Evolutionary conservation across 1,140 invertebrate species (phyloP).

Genomic region (Carposina sasakii): DNA sequence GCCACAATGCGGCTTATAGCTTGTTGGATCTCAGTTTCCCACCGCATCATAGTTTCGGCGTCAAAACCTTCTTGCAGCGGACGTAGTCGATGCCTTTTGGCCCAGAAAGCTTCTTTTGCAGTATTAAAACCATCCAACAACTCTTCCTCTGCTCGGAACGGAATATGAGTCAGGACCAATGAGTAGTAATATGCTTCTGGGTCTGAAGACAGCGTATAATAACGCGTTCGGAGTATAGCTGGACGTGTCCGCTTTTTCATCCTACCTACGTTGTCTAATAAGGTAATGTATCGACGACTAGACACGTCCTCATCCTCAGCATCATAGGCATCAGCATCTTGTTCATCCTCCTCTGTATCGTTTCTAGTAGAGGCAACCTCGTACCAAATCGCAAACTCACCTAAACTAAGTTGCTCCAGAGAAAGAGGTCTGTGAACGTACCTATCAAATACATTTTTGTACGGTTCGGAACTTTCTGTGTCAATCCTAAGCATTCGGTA

Average conservation of each 20-base stretch:
- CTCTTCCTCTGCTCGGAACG: background rate
- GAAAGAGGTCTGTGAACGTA: constrained; percentile 3
- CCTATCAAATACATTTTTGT: constrained; percentile 8
- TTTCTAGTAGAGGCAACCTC: background rate
- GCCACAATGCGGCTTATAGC: constrained; percentile 1
- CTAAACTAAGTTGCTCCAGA: background rate
- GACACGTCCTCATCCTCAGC: background rate
- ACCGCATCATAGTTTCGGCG: constrained; percentile 25
- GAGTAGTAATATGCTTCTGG: background rate
- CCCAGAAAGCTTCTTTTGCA: constrained; percentile 39
- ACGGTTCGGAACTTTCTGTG: background rate
- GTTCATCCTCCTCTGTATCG: background rate
- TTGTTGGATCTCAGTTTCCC: constrained; percentile 11
- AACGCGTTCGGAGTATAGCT: background rate
- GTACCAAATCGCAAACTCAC: background rate
- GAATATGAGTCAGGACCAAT: background rate
- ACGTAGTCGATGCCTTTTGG: constrained; percentile 26
- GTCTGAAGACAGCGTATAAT: constrained; percentile 1
- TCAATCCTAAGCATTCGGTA: constrained; percentile 5
- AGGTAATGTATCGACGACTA: background rate
- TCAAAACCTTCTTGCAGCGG: constrained; percentile 34
- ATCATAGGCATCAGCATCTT: background rate
- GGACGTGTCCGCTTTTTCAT: background rate
- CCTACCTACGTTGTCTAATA: background rate
- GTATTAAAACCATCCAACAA: constrained; percentile 31